These are phyloP conservation scores for Brachyrhaphis roseni DNA, from an alignment of 2,797 vertebrate species.

Conservation along the genomic window DNA sequence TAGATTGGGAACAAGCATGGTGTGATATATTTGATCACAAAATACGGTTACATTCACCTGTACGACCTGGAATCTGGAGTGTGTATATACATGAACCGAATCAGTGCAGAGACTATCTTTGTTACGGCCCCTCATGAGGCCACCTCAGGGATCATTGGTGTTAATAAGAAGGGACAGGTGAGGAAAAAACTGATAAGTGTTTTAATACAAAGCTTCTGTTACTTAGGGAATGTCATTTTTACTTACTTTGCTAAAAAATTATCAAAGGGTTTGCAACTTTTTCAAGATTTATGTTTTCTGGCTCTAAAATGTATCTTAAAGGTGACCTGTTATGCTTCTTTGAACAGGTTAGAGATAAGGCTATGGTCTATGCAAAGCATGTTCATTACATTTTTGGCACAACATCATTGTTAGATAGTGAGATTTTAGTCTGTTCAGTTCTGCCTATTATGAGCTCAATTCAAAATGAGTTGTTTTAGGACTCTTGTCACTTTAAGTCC, in stretches of 20 bases:
- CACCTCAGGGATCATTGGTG: conserved; percentile 94
- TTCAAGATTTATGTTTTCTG: not conserved
- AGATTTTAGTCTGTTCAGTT: no score
- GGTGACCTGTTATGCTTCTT: not conserved
- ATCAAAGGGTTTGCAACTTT: not conserved
- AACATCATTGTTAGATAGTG: no score
- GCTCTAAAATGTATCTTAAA: not conserved
- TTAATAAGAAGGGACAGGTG: conserved; percentile 97
- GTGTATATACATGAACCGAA: conserved; percentile 95
- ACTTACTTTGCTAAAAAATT: not conserved
- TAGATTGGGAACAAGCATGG: conserved; percentile 92
- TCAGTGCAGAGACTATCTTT: conserved; percentile 94
- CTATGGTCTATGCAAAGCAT: no score
- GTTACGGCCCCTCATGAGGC: conserved; percentile 91
- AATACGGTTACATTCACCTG: conserved; percentile 94
- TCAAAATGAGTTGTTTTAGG: no score
- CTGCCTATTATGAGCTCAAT: no score
- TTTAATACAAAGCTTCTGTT: not conserved
- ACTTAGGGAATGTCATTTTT: not conserved
- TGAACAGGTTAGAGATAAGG: no score
- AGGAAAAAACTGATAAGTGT: not conserved
- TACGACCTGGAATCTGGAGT: conserved; percentile 93
- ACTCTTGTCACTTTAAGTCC: no score
- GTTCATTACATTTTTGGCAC: no score
- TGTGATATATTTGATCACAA: conserved; percentile 94